Base-by-base conservation (phyloP, 2,113 vertebrate genomes). In the Megaceryle torquata region DNA sequence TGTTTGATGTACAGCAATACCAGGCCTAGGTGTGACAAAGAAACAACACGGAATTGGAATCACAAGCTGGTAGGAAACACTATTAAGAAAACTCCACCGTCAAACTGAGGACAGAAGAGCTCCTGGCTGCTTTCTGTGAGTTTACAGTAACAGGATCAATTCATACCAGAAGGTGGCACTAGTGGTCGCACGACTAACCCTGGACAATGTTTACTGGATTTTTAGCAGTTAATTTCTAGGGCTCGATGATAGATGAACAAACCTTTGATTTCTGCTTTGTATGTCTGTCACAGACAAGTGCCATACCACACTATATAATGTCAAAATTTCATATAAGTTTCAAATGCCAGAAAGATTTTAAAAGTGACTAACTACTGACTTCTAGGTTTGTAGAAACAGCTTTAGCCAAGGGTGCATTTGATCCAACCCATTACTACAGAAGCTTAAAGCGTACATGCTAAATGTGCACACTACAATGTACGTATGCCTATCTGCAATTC, bases 281-380 rank as follows among this genome's bases (percentile, higher is more conserved):
- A 25, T 10, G 35, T 46, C 75, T 48, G 21, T 54, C 63, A 61
- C 39, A 64, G 67, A 31, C 0, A 2, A 20, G 8, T 29, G 33
- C 7, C 65, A 57, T 6, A 24, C 21, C 14, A 46, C 19, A 82
- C 11, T 2, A 51, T 68, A 70, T 35, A 26, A 37, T 37, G 25
- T 51, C 41, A 81, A 37, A 77, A 26, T 9, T 25, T 25, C 11
- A 56, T 20, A 9, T 1, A 85, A 80, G 13, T 26, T 33, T 59
- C 29, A 89, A 72, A 64, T 11, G 10, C 9, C 0, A 0, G 26
- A 15, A 61, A 65, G 13, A 51, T 41, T 83, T 87, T 33, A 0
- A 4, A 89, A 69, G 44, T 0, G 0, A 51, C 0, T 33, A 70
- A 65, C 1, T 5, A 53, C 2, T 24, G 17, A 78, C 29, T 60